Percentiles rank a stretch among this genome's conserved stretches.
phyloP scores from a whole-genome alignment of 2,797 vertebrate species.

The Pempheris klunzingeri region DNA sequence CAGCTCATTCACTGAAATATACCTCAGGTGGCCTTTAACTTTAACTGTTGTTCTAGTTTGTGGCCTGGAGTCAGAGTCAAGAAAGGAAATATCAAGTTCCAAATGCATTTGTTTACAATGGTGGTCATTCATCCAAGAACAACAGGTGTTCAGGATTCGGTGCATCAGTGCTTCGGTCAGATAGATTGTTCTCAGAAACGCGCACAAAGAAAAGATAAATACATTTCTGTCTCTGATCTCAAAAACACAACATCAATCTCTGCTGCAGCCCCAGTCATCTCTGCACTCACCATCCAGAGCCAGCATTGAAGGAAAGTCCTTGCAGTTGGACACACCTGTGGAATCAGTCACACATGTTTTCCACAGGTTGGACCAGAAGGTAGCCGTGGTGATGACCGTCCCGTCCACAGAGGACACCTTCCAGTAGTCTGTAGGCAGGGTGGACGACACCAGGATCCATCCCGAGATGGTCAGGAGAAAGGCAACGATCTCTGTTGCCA shows the following conservation, averaged over 20 bases:
- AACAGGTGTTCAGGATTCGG: conserved; percentile 22
- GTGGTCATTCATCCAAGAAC: conserved; percentile 45
- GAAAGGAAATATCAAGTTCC: conserved; percentile 64
- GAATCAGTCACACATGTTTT: conserved; percentile 97
- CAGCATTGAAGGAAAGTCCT: conserved; percentile 97
- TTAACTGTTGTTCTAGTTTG: conserved; percentile 53
- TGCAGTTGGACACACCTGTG: conserved; percentile 96
- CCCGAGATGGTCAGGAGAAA: conserved; percentile 89
- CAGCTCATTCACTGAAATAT: conserved; percentile 12
- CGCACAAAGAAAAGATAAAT: neutral
- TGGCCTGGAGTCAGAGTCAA: conserved; percentile 48
- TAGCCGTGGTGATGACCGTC: conserved; percentile 96
- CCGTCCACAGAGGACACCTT: conserved; percentile 96
- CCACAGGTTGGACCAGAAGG: conserved; percentile 97
- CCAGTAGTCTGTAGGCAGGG: conserved; percentile 95
- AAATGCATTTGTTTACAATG: conserved; percentile 55
- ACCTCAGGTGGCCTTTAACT: conserved; percentile 45
- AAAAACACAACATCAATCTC: neutral
- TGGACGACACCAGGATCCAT: conserved; percentile 95
- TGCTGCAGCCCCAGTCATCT: neutral
- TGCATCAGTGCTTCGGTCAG: neutral
- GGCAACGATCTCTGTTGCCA: conserved; percentile 90
- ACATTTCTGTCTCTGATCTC: neutral
- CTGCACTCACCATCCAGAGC: conserved; percentile 90
- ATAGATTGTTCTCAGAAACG: neutral